phyloP scores from a whole-genome alignment of 2,797 vertebrate genomes.

The Sparus aurata region DNA sequence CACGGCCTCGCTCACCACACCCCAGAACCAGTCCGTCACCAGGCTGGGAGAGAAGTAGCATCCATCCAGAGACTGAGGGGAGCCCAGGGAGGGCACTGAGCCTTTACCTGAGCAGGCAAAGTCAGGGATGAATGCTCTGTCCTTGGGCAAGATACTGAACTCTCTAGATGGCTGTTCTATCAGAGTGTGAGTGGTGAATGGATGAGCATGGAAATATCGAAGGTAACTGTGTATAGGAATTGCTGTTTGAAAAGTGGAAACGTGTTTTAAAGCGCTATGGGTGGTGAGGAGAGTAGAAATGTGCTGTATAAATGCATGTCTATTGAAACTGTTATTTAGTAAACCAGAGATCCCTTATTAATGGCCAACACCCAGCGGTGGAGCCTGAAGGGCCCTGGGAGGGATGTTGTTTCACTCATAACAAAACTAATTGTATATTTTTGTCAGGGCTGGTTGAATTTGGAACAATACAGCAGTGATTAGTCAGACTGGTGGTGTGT shows the following conservation, averaged over 20 bases:
- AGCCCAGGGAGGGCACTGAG: constrained; percentile 78
- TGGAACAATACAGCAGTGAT: neutral
- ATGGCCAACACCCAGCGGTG: neutral
- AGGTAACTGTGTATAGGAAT: too few species aligned
- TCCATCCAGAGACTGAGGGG: constrained; percentile 85
- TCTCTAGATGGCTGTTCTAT: too few species aligned
- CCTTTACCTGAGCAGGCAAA: constrained; percentile 55
- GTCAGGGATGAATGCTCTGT: neutral
- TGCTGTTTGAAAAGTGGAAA: too few species aligned
- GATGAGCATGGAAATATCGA: too few species aligned
- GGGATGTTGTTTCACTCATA: neutral
- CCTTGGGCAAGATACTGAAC: too few species aligned
- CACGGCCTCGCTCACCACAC: constrained; percentile 85
- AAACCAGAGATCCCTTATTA: neutral
- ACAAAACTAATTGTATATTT: neutral
- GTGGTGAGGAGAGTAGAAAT: too few species aligned
- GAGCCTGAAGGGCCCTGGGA: neutral
- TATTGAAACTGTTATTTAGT: neutral
- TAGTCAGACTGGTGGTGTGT: neutral
- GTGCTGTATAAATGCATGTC: too few species aligned
- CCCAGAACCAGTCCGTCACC: constrained; percentile 91
- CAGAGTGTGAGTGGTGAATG: too few species aligned
- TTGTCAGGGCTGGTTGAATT: neutral
- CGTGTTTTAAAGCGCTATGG: too few species aligned
- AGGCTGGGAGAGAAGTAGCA: constrained; percentile 88